These are phyloP conservation scores for Vulpes vulpes DNA, from an alignment of 2,113 vertebrate genomes.

Conservation along the genomic window DNA sequence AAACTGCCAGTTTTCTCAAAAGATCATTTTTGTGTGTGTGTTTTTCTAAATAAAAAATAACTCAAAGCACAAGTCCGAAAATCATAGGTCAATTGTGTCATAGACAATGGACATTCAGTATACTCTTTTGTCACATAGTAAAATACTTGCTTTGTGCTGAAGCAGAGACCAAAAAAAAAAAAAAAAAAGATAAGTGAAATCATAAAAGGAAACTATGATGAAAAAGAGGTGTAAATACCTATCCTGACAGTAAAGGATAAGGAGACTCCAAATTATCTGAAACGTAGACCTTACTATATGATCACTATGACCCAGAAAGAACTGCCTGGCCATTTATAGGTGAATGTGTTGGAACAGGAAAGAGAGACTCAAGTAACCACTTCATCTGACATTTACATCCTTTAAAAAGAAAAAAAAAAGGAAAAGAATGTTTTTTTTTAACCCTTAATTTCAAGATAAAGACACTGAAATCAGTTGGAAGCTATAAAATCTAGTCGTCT, in stretches of 20 bases:
- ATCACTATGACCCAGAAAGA: background rate
- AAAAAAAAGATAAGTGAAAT: background rate
- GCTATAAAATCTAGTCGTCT: background rate
- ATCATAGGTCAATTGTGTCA: background rate
- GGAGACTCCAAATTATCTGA: background rate
- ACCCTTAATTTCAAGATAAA: slow-evolving; percentile 27
- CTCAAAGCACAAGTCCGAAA: slow-evolving; percentile 16
- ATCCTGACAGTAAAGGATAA: background rate
- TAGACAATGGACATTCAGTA: background rate
- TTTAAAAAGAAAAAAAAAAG: background rate
- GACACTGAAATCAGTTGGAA: background rate
- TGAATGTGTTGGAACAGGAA: background rate
- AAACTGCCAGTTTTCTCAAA: slow-evolving; percentile 21
- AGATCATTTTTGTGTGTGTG: background rate
- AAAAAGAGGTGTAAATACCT: background rate
- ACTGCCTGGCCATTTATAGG: background rate
- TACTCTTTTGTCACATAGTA: background rate
- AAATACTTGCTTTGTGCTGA: slow-evolving; percentile 21
- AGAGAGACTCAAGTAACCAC: background rate
- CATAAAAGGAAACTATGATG: background rate
- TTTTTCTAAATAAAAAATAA: slow-evolving; percentile 48
- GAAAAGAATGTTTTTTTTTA: background rate
- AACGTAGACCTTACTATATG: background rate
- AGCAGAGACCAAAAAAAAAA: background rate
- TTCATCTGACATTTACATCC: background rate